phyloP scores from a whole-genome alignment of 2,113 vertebrate genomes.

The Lasiurus cinereus region DNA sequence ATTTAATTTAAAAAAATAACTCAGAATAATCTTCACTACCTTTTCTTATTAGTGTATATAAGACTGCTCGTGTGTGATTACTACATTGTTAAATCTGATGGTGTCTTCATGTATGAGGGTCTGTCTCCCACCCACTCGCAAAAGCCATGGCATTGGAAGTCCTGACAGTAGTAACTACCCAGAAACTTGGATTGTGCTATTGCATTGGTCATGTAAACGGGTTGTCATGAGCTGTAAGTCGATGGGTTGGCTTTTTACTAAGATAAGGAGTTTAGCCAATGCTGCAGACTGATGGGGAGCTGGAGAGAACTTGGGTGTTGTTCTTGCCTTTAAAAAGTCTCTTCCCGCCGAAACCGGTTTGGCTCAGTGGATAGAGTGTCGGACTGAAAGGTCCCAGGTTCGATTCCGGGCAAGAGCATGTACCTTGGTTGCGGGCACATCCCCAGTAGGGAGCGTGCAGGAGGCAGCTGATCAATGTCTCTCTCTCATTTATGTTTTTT shows the following conservation, averaged over 20 bases:
- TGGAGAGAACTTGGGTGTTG: not conserved
- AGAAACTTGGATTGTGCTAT: not conserved
- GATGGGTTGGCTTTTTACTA: no score
- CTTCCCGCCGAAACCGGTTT: no score
- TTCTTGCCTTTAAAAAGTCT: not conserved
- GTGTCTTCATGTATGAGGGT: constrained; percentile 79
- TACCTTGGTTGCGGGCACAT: no score
- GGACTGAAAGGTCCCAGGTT: no score
- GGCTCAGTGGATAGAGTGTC: no score
- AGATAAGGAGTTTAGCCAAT: not conserved
- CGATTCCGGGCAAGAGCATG: no score
- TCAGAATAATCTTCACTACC: constrained; percentile 80
- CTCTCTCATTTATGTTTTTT: no score
- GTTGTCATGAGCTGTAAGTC: constrained; percentile 58
- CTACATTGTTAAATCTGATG: constrained; percentile 81
- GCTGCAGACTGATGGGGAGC: constrained; percentile 68
- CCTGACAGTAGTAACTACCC: constrained; percentile 70
- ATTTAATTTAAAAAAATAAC: not conserved
- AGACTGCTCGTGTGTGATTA: constrained; percentile 84
- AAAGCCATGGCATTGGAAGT: constrained; percentile 79
- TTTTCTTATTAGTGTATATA: constrained; percentile 82
- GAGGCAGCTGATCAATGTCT: no score
- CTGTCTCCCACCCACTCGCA: no score
- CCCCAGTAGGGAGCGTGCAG: no score
- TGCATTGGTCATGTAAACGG: no score